phyloP scores from a whole-genome alignment of 2,113 vertebrate species.

The Athene cunicularia region DNA sequence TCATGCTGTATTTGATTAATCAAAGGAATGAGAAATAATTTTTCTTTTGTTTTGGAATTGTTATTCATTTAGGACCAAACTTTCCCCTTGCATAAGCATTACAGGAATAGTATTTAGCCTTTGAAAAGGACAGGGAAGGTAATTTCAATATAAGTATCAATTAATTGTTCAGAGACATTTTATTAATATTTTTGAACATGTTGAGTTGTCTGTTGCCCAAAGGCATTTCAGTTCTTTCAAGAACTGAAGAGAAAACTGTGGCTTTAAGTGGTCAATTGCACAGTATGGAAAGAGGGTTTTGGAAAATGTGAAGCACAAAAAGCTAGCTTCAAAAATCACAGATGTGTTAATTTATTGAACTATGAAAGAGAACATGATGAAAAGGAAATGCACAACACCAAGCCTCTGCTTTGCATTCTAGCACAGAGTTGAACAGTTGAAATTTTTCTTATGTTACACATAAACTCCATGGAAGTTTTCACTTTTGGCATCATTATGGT shows the following conservation, averaged over 20 bases:
- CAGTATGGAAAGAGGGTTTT: neutral
- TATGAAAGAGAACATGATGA: neutral
- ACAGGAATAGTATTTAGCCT: neutral
- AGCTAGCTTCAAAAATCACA: neutral
- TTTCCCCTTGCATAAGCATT: neutral
- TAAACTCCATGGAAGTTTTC: neutral
- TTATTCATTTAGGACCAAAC: neutral
- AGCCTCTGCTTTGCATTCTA: neutral
- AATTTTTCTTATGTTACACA: neutral
- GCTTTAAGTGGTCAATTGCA: neutral
- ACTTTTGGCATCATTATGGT: neutral
- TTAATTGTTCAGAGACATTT: neutral
- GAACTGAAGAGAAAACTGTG: neutral
- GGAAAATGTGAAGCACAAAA: neutral
- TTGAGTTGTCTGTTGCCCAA: neutral
- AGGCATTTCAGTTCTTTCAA: neutral
- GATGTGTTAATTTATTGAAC: neutral
- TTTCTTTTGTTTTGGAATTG: neutral
- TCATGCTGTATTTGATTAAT: conserved; percentile 16
- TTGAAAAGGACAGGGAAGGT: neutral
- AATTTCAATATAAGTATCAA: neutral
- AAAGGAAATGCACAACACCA: neutral
- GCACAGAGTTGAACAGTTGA: fast-evolving
- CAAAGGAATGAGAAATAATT: neutral
- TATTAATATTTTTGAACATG: neutral